Conservation (phyloP, 2,888 invertebrate species). For the Tanypteryx hageni region DNA sequence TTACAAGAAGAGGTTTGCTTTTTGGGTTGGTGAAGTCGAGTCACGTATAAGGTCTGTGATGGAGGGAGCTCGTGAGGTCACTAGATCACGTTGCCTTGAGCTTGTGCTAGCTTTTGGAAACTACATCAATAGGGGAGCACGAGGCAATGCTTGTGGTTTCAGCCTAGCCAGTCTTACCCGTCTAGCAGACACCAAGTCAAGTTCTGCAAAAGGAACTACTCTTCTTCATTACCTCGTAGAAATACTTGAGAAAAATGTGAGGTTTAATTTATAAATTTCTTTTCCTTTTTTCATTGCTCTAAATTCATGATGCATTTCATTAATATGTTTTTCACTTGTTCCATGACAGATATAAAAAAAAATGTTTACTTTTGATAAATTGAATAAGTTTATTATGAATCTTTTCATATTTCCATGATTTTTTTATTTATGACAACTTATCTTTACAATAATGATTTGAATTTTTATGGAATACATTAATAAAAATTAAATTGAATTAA, state of each 20-base stretch:
- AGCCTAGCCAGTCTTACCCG: constrained; percentile 91
- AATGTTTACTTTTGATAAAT: not conserved
- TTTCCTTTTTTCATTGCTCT: no score
- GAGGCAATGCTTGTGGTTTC: constrained; percentile 95
- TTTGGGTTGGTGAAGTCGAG: constrained; percentile 89
- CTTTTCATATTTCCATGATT: not conserved
- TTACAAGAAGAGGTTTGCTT: constrained; percentile 96
- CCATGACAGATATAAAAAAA: constrained; percentile 67
- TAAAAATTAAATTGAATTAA: no score
- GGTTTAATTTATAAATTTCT: constrained; percentile 10
- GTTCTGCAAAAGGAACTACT: constrained; percentile 91
- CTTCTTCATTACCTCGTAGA: constrained; percentile 93
- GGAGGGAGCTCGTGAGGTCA: constrained; percentile 92
- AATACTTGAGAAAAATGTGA: constrained; percentile 86
- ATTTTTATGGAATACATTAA: no score
- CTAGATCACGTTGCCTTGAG: constrained; percentile 87
- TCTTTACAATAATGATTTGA: no score
- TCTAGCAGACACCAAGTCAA: constrained; percentile 96
- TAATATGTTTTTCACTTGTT: no score
- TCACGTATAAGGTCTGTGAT: constrained; percentile 91
- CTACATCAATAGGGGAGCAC: constrained; percentile 90
- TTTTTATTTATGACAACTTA: constrained; percentile 67
- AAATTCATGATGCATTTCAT: no score
- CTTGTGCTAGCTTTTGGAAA: constrained; percentile 95
- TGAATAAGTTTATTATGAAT: not conserved